Conservation (phyloP, 2,113 vertebrate genomes). For the Pedetes capensis region DNA sequence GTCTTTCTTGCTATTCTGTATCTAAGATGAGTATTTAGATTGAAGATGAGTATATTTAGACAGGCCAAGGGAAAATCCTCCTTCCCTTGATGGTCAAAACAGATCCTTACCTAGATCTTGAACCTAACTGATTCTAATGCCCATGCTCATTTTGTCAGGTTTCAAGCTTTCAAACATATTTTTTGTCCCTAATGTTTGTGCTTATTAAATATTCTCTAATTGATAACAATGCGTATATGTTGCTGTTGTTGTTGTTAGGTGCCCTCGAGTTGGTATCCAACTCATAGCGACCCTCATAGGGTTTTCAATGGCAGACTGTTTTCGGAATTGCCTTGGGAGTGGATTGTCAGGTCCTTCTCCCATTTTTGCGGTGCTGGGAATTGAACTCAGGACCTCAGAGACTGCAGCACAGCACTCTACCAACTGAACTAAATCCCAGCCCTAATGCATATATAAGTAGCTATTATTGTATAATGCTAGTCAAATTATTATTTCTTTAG, state of each 20-base stretch:
- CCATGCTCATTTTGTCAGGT: neutral
- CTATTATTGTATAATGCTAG: neutral
- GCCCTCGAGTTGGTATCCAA: too few species aligned
- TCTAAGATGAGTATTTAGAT: too few species aligned
- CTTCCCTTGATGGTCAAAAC: neutral
- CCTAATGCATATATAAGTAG: neutral
- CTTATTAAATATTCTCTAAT: neutral
- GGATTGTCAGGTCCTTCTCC: too few species aligned
- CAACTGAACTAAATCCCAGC: too few species aligned
- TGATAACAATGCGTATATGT: neutral
- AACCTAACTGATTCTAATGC: neutral
- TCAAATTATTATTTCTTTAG: slow-evolving; percentile 2
- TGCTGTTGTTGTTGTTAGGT: too few species aligned
- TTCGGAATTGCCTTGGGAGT: too few species aligned
- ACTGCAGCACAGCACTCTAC: too few species aligned
- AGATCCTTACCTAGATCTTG: neutral
- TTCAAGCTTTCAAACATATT: neutral
- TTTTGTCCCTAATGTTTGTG: neutral
- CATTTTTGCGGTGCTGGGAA: too few species aligned
- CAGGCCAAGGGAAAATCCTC: neutral
- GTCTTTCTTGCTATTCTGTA: neutral
- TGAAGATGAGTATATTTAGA: neutral
- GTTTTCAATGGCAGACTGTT: too few species aligned
- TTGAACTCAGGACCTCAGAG: too few species aligned
- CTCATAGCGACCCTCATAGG: too few species aligned